A percentile compares a stretch with the other conserved stretches of the same genome.
Evolutionary conservation across 2,797 vertebrate species (phyloP).

Genomic region (Erithacus rubecula): DNA sequence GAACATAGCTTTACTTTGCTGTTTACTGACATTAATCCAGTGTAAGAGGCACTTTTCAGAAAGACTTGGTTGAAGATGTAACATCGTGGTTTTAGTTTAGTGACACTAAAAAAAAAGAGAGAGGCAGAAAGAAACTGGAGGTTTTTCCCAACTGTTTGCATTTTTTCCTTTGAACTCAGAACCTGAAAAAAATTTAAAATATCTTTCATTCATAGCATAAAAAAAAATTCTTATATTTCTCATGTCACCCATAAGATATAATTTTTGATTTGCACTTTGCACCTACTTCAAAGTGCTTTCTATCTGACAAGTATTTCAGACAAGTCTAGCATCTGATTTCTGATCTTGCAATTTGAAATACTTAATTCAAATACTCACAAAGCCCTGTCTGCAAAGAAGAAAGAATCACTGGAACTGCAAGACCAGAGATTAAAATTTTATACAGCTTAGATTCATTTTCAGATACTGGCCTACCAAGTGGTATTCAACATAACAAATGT

Average conservation of each 20-base stretch:
- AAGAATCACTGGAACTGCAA: not conserved
- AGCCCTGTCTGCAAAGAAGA: not conserved
- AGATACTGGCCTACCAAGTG: not conserved
- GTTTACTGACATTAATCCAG: not conserved
- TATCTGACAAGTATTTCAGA: not conserved
- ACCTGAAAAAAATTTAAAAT: not conserved
- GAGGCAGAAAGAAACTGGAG: not conserved
- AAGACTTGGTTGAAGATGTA: not conserved
- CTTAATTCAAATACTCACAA: not conserved
- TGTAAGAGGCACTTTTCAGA: not conserved
- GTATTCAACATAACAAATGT: not conserved
- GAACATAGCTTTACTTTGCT: not conserved
- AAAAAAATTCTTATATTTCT: not conserved
- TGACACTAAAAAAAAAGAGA: not conserved
- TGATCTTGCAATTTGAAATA: not conserved
- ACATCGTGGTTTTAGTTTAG: not conserved
- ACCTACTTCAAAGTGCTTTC: not conserved
- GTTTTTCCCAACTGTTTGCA: fast-evolving
- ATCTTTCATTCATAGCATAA: not conserved
- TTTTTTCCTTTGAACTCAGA: fast-evolving
- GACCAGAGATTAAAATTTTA: not conserved
- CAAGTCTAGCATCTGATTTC: not conserved
- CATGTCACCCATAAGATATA: not conserved
- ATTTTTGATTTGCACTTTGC: not conserved
- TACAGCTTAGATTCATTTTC: not conserved